Percentiles rank a stretch among this genome's conserved stretches.
phyloP scores from a whole-genome alignment of 2,113 vertebrate genomes.

The Odobenus rosmarus region DNA sequence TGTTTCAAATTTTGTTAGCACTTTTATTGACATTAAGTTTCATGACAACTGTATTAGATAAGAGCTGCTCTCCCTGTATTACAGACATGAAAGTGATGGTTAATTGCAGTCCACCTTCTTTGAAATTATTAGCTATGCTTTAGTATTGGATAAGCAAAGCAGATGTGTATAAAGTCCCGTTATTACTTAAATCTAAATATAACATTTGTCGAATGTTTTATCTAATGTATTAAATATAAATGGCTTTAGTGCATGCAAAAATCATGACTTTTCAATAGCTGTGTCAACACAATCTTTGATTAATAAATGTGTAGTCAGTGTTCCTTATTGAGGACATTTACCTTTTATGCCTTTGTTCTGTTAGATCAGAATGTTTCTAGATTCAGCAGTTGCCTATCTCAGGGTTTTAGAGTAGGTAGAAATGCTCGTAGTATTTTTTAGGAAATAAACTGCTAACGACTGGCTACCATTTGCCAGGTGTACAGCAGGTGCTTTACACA shows the following conservation, averaged over 20 bases:
- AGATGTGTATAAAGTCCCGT: background rate
- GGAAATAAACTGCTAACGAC: background rate
- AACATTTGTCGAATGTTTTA: background rate
- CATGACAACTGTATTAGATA: background rate
- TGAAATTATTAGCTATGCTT: background rate
- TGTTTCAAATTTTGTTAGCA: background rate
- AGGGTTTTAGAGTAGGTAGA: background rate
- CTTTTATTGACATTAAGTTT: background rate
- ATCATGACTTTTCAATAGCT: background rate
- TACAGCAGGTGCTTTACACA: background rate
- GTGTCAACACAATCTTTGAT: background rate
- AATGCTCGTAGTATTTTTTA: background rate
- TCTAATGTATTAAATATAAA: background rate
- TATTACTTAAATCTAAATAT: background rate
- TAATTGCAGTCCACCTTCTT: constrained; percentile 3
- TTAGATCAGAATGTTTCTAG: background rate
- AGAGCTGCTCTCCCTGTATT: background rate
- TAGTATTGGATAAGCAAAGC: background rate
- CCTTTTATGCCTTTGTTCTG: background rate
- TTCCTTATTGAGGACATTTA: background rate
- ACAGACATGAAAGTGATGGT: background rate
- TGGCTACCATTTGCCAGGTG: background rate
- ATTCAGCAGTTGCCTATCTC: background rate
- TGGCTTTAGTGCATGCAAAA: background rate
- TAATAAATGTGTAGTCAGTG: background rate